phyloP scores from a whole-genome alignment of 2,797 vertebrate species.

The Acrossocheilus fasciatus region DNA sequence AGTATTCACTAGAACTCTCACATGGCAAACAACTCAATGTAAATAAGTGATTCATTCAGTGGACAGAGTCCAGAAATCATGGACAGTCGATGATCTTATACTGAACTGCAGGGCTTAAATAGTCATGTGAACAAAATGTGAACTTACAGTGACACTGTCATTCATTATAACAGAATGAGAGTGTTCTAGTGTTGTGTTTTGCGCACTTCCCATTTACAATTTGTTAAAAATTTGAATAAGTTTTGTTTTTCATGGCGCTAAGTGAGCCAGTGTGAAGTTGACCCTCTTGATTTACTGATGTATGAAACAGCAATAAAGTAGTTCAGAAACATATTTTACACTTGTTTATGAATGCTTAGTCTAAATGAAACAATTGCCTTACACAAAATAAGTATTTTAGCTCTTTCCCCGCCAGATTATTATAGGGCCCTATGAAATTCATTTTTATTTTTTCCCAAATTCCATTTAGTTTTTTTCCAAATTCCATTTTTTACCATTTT shows the following conservation, averaged over 20 bases:
- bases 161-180: constrained; percentile 8
- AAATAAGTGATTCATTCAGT: constrained; percentile 14
- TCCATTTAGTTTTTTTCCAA: too few species aligned
- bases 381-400: background rate
- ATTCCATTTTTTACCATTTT: too few species aligned
- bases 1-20: background rate
- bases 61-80: constrained; percentile 10
- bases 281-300: background rate
- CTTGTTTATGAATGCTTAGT: background rate
- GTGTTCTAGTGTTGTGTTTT: background rate
- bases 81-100: background rate
- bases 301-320: background rate
- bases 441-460: too few species aligned
- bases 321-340: background rate
- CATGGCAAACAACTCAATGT: background rate
- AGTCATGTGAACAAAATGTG: background rate
- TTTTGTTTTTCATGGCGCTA: constrained; percentile 5
- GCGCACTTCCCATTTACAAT: background rate
- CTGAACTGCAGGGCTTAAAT: background rate
- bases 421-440: background rate
- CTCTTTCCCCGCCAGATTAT: background rate
- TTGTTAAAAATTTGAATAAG: background rate
- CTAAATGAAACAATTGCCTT: background rate
- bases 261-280: background rate
- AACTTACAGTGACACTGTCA: background rate